Evolutionary conservation across 2,797 vertebrate genomes (phyloP), one percentile per base, ranked within the genome.

Genomic region (Coendou prehensilis): DNA sequence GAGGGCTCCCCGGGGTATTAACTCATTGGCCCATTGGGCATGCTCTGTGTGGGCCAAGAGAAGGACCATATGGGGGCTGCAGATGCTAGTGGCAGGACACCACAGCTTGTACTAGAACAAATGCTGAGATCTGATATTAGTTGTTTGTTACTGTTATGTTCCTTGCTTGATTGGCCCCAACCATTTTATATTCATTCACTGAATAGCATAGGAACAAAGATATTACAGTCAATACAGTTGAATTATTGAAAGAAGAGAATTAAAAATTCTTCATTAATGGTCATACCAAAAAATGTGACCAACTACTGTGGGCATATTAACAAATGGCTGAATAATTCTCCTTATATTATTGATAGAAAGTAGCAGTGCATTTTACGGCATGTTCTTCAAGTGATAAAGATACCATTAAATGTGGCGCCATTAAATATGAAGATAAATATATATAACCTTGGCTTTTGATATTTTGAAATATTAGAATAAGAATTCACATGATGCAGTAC

Each of bases 401-500:
- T 33, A 90, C 20, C 6, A 20, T 73, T 79, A 56, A 91, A 92
- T 94, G 23, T 56, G 30, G 15, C 2, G 67, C 5, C 9, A 41
- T 79, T 90, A 87, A 94, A 59, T 75, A 92, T 13, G 2, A 92
- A 95, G 54, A n/a, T 41, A 90, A 94, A 69, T 28, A 78, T 23
- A 15, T n/a, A 17, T 88, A 10, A 67, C 64, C 4, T 81, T 9
- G 1, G 45, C 15, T 33, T 83, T 81, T 91, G 41, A 82, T 94
- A 80, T 78, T 90, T 93, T 96, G 26, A 81, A 57, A 81, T 89
- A 18, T 75, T 57, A 92, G n/a, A 92, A 79, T 94, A 76, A 89
- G 11, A 89, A 94, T 91, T 92, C 30, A 17, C 41, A 69, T 50
- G 22, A 23, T 56, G 45, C 0, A 80, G 11, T 80, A 67, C 52